A percentile compares a stretch with the other conserved stretches of the same genome.
Conservation (phyloP, 2,888 invertebrate species). For the Ceriagrion tenellum region DNA sequence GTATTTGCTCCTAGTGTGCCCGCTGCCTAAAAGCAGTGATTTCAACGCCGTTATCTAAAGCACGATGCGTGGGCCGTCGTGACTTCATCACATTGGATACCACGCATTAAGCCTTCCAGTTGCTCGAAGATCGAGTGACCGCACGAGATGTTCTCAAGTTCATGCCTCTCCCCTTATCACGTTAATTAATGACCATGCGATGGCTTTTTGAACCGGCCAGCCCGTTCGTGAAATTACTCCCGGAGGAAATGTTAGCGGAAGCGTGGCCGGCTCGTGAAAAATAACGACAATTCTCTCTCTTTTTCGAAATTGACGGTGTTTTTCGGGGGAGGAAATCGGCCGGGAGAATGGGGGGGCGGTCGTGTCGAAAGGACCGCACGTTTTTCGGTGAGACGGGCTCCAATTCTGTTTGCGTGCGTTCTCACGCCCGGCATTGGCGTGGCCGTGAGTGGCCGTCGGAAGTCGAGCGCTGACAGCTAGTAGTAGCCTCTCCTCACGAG, state of each 20-base stretch:
- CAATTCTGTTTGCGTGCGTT: neutral
- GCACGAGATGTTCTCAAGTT: constrained; percentile 10
- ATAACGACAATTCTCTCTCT: neutral
- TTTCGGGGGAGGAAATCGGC: neutral
- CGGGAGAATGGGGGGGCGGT: neutral
- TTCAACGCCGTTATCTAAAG: constrained; percentile 1
- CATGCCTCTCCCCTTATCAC: neutral
- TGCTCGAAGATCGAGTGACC: neutral
- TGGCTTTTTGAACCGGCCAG: constrained; percentile 6
- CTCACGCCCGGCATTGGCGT: neutral
- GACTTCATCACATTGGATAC: neutral
- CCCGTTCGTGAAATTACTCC: neutral
- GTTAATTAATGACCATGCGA: neutral
- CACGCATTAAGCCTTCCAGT: neutral
- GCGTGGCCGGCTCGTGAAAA: neutral
- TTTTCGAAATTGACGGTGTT: neutral
- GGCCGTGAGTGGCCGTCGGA: too few relatives aligned
- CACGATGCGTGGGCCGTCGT: neutral
- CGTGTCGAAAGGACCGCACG: neutral
- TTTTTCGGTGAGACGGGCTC: neutral
- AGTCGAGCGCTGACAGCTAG: too few relatives aligned
- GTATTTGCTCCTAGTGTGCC: neutral
- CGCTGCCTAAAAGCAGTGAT: constrained; percentile 4
- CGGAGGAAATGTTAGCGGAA: neutral
- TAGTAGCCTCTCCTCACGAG: too few relatives aligned